Percentiles rank a stretch among this genome's conserved stretches.
Evolutionary conservation across 2,113 vertebrate genomes (phyloP).

Genomic region (Eulemur rufifrons): DNA sequence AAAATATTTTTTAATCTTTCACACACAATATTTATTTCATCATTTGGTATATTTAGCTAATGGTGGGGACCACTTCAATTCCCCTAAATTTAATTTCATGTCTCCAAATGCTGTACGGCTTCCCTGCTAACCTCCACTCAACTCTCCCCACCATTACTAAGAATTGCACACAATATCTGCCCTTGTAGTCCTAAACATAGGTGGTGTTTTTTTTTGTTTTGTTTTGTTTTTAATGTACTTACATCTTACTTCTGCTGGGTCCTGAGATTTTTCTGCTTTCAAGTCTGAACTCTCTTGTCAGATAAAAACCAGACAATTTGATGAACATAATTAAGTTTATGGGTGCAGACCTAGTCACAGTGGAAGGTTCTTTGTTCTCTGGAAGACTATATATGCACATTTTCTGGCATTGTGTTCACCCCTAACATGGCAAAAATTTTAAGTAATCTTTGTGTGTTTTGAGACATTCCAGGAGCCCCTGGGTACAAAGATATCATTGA

Average conservation of each 20-base stretch:
- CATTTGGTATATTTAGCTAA: not conserved
- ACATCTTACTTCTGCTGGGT: not conserved
- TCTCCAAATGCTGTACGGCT: not conserved
- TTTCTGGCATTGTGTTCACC: not conserved
- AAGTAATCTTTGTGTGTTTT: not conserved
- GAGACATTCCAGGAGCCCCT: not conserved
- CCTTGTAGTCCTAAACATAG: not conserved
- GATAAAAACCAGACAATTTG: not conserved
- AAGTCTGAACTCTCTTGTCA: not conserved
- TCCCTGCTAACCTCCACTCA: not conserved
- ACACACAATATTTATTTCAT: not conserved
- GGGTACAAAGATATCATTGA: not conserved
- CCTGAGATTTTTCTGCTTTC: not conserved
- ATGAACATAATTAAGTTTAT: not conserved
- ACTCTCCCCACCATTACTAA: not conserved
- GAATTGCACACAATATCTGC: not conserved
- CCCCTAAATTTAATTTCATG: not conserved
- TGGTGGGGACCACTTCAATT: not conserved
- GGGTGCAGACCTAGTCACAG: not conserved
- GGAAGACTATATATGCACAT: not conserved
- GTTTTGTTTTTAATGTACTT: not conserved
- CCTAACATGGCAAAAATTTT: not conserved
- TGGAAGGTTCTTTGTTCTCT: not conserved
- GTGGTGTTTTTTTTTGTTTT: not conserved
- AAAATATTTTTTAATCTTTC: not conserved